These are phyloP conservation scores for Larimichthys polyactis DNA, from an alignment of 2,113 vertebrate species.

Conservation along the genomic window DNA sequence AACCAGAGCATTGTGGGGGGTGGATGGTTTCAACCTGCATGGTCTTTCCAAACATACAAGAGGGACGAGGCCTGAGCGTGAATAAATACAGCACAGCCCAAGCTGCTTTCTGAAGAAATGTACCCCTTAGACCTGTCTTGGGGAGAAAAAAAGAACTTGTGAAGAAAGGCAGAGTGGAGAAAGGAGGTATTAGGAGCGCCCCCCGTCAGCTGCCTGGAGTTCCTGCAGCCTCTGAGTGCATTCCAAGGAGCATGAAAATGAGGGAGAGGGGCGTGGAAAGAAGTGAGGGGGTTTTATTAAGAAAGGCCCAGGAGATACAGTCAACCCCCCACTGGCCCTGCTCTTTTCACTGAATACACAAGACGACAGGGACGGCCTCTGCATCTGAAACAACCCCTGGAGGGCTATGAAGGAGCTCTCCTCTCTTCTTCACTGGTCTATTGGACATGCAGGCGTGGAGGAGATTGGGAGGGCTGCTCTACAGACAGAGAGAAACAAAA, in stretches of 20 bases:
- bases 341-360: slow-evolving; percentile 78
- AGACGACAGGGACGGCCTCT: slow-evolving; percentile 74
- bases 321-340: slow-evolving; percentile 47
- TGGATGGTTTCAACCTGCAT: slow-evolving; percentile 61
- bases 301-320: slow-evolving; percentile 70
- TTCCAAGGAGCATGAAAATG: slow-evolving; percentile 65
- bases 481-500: slow-evolving; percentile 38
- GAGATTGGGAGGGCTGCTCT: slow-evolving; percentile 25
- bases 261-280: slow-evolving; percentile 27
- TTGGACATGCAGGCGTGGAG: slow-evolving; percentile 42
- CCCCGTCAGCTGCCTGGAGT: slow-evolving; percentile 57
- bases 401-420: slow-evolving; percentile 48
- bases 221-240: slow-evolving; percentile 68
- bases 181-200: slow-evolving; percentile 64
- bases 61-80: slow-evolving; percentile 38
- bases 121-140: slow-evolving; percentile 39
- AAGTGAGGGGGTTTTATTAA: slow-evolving; percentile 61
- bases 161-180: slow-evolving; percentile 33
- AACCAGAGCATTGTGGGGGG: slow-evolving; percentile 50
- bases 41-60: slow-evolving; percentile 55
- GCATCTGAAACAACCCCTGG: slow-evolving; percentile 63
- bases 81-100: slow-evolving; percentile 56
- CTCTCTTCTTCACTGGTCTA: slow-evolving; percentile 57
- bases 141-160: not conserved
- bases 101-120: slow-evolving; percentile 52